Conservation (phyloP, 2,113 vertebrate species). For the human (Homo sapiens) region DNA sequence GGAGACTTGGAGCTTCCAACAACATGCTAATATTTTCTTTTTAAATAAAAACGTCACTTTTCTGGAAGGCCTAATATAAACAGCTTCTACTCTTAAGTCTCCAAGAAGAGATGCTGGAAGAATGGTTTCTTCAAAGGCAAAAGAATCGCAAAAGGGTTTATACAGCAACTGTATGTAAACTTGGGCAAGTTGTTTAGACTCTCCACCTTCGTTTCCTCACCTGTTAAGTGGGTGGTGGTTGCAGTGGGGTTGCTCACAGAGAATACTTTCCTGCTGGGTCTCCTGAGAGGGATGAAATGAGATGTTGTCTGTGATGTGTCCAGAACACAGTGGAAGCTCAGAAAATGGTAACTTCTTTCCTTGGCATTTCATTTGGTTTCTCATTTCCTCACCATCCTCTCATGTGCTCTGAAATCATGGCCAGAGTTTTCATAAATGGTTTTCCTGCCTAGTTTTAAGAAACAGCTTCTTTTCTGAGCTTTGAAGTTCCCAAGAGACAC, state of each 20-base stretch:
- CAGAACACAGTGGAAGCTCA: not conserved
- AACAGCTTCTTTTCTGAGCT: slow-evolving; percentile 28
- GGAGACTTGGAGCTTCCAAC: not conserved
- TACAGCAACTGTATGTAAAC: not conserved
- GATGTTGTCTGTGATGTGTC: no score
- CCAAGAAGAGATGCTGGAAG: not conserved
- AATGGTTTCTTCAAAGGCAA: not conserved
- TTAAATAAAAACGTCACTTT: not conserved
- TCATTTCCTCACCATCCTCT: slow-evolving; percentile 42
- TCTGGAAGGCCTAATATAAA: not conserved
- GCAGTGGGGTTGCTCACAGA: not conserved
- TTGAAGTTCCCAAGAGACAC: slow-evolving; percentile 7
- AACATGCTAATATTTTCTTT: not conserved
- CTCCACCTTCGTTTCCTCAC: not conserved
- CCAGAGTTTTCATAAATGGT: slow-evolving; percentile 29
- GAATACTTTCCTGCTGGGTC: not conserved
- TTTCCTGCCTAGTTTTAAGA: not conserved
- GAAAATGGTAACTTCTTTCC: not conserved
- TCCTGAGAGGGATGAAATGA: not conserved
- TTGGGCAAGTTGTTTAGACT: not conserved
- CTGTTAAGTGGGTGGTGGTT: not conserved
- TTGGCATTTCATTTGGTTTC: not conserved
- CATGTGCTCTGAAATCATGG: not conserved
- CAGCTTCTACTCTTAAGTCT: not conserved
- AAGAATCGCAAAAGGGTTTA: not conserved